Conservation (phyloP, 2,797 vertebrate genomes). For the Ctenopoma kingsleyae region DNA sequence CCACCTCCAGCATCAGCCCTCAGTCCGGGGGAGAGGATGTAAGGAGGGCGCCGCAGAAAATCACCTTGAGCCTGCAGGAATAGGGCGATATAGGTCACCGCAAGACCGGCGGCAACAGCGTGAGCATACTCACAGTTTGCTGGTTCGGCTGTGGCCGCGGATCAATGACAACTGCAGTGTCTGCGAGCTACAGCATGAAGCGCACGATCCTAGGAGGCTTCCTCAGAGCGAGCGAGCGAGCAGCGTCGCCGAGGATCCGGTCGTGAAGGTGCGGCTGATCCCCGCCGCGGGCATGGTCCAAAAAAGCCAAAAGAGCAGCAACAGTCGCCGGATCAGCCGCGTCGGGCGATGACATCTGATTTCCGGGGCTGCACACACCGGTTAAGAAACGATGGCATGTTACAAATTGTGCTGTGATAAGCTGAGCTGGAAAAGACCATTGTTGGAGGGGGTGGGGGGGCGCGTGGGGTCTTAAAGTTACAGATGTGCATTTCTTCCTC, state of each 20-base stretch:
- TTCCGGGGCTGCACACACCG: slow-evolving; percentile 80
- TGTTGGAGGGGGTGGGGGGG: slow-evolving; percentile 88
- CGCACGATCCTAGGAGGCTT: slow-evolving; percentile 77
- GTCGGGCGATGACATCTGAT: slow-evolving; percentile 78
- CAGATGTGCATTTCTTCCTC: slow-evolving; percentile 79
- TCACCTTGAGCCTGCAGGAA: slow-evolving; percentile 80
- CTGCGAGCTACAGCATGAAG: slow-evolving; percentile 80
- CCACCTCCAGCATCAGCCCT: slow-evolving; percentile 33
- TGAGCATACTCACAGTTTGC: slow-evolving; percentile 71
- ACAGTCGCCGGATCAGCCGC: slow-evolving; percentile 58
- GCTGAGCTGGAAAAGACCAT: slow-evolving; percentile 96
- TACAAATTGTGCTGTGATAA: slow-evolving; percentile 92
- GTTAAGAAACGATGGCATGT: slow-evolving; percentile 92
- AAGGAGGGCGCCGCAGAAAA: slow-evolving; percentile 52
- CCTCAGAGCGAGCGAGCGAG: slow-evolving; percentile 48
- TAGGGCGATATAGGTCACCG: slow-evolving; percentile 71
- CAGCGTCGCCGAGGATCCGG: slow-evolving; percentile 63
- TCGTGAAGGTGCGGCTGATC: slow-evolving; percentile 66
- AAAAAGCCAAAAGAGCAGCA: slow-evolving; percentile 22
- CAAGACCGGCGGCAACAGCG: slow-evolving; percentile 54
- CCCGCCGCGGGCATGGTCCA: slow-evolving; percentile 77
- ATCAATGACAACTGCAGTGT: slow-evolving; percentile 89
- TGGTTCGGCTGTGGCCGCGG: slow-evolving; percentile 81
- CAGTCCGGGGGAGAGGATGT: slow-evolving; percentile 63
- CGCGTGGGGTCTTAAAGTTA: slow-evolving; percentile 92